Evolutionary conservation across 2,797 vertebrate genomes (phyloP).

Genomic region (Pseudomugil tenellus): DNA sequence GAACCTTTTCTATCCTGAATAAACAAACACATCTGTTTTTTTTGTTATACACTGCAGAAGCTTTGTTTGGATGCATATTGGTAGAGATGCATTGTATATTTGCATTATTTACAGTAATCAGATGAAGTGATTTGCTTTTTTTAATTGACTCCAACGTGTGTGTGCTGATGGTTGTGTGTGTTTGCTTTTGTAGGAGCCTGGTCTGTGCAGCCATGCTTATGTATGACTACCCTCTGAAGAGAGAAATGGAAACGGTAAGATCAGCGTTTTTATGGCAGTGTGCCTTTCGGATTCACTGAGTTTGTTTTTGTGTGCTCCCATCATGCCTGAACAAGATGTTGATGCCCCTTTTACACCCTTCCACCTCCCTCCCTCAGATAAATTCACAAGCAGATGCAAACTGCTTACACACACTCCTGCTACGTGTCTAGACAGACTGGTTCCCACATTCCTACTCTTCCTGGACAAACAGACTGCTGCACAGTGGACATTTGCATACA

Average conservation of each 20-base stretch:
- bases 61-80: too few species aligned
- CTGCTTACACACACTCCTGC: slow-evolving; percentile 40
- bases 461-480: slow-evolving; percentile 74
- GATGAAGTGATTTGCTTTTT: background rate
- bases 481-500: slow-evolving; percentile 76
- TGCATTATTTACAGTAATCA: background rate
- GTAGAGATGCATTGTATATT: background rate
- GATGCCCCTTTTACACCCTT: slow-evolving; percentile 24
- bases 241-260: slow-evolving; percentile 94
- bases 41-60: too few species aligned
- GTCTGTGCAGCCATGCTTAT: slow-evolving; percentile 92
- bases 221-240: slow-evolving; percentile 95
- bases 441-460: slow-evolving; percentile 78
- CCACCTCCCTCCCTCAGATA: slow-evolving; percentile 18
- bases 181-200: slow-evolving; percentile 64
- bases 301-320: slow-evolving; percentile 16
- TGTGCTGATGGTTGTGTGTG: slow-evolving; percentile 4
- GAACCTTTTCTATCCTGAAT: too few species aligned
- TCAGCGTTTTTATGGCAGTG: slow-evolving; percentile 12
- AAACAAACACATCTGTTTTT: too few species aligned
- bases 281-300: background rate
- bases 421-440: slow-evolving; percentile 73
- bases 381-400: slow-evolving; percentile 10
- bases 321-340: slow-evolving; percentile 63
- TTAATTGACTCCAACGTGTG: too few species aligned